These are phyloP conservation scores for Laticauda colubrina DNA, from an alignment of 2,113 vertebrate genomes.

Conservation along the genomic window DNA sequence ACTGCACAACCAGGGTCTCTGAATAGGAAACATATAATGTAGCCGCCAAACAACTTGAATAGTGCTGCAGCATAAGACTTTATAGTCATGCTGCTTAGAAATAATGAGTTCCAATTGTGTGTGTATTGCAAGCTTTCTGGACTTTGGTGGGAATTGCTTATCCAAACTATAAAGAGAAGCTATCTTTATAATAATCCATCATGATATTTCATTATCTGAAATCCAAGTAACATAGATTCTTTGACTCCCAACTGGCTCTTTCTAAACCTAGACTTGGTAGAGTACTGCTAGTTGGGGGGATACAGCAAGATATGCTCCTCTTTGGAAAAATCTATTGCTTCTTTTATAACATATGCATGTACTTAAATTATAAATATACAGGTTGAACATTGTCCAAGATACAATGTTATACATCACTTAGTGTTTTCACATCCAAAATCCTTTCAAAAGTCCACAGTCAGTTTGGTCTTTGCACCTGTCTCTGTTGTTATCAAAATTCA, in stretches of 20 bases:
- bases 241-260: not conserved
- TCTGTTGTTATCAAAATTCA: not conserved
- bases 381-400: not conserved
- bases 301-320: not conserved
- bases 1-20: not conserved
- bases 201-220: not conserved
- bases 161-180: not conserved
- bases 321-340: not conserved
- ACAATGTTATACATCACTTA: too few relatives aligned
- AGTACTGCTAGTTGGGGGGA: not conserved
- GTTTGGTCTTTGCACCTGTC: not conserved
- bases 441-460: not conserved
- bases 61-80: not conserved
- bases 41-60: not conserved
- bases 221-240: not conserved
- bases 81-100: not conserved
- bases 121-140: not conserved
- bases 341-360: not conserved
- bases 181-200: not conserved
- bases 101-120: not conserved
- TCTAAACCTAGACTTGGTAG: not conserved
- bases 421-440: not conserved
- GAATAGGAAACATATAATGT: not conserved
- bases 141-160: not conserved
- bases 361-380: not conserved